Evolutionary conservation across 1,140 invertebrate species (phyloP).

Genomic region (Pemphigus obesinymphae): DNA sequence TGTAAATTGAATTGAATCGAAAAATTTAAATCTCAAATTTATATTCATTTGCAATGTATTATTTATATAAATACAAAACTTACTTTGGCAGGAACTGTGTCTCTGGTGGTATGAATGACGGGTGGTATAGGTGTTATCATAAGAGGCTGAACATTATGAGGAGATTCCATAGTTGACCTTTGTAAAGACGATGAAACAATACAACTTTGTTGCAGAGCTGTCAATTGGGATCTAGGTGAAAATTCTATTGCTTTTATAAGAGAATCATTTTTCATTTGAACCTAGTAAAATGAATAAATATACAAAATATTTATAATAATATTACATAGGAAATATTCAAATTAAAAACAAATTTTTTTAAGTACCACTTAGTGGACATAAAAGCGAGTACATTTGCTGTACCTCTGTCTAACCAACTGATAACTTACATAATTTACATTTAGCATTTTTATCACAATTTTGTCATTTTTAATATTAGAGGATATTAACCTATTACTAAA

Average conservation of each 20-base stretch:
- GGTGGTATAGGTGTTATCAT: slow-evolving; percentile 7
- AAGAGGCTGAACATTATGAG: slow-evolving; percentile 12
- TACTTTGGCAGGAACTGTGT: slow-evolving; percentile 19
- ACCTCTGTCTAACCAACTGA: too few species aligned
- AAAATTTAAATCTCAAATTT: not conserved
- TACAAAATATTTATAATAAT: too few species aligned
- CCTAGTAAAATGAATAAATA: not conserved
- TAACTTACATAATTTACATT: too few species aligned
- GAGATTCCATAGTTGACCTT: slow-evolving; percentile 13
- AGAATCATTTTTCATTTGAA: not conserved
- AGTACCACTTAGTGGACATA: too few species aligned
- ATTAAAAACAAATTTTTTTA: too few species aligned
- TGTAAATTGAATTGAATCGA: not conserved
- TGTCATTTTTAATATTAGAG: too few species aligned
- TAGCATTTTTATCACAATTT: too few species aligned
- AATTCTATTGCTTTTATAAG: slow-evolving; percentile 13
- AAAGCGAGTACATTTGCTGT: too few species aligned
- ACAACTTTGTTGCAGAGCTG: not conserved
- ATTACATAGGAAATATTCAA: too few species aligned
- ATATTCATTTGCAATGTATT: not conserved
- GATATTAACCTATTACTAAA: too few species aligned
- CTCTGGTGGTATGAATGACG: not conserved
- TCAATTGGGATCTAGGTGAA: not conserved
- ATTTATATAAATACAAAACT: not conserved
- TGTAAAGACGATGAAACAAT: not conserved